Percentiles rank a stretch among this genome's conserved stretches.
Conservation (phyloP, 2,797 vertebrate species). For the Ficedula albicollis region DNA sequence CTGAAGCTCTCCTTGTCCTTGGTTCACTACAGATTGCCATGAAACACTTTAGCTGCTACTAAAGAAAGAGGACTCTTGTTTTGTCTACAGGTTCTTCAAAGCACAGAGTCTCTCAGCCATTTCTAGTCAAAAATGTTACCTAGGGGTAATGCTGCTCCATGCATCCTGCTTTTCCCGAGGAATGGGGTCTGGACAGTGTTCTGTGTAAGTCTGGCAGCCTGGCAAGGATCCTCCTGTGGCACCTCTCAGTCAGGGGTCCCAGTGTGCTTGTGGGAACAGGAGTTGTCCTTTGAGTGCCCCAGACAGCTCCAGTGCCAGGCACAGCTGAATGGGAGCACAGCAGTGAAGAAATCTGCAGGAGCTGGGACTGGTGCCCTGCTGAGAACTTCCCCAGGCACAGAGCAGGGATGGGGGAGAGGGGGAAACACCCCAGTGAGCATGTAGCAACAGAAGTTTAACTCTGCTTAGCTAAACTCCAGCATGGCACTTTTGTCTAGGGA, state of each 20-base stretch:
- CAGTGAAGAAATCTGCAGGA: neutral
- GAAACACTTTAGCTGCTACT: accelerated
- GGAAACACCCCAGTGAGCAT: neutral
- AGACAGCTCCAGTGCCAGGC: neutral
- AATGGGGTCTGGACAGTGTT: neutral
- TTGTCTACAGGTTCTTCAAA: neutral
- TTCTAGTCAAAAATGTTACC: neutral
- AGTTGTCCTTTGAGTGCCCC: accelerated
- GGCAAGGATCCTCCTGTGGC: neutral
- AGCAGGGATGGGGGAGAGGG: neutral
- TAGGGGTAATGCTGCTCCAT: neutral
- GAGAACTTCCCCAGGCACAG: neutral
- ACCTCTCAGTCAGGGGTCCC: neutral
- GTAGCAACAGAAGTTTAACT: neutral
- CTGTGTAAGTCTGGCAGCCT: neutral
- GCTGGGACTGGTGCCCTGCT: neutral
- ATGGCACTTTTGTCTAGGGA: neutral
- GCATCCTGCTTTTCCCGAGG: neutral
- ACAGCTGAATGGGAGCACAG: neutral
- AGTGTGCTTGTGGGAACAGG: neutral
- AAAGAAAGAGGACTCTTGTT: neutral
- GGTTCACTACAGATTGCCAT: neutral
- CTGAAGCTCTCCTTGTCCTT: neutral
- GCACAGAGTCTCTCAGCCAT: neutral
- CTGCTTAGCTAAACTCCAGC: neutral